phyloP scores from a whole-genome alignment of 2,113 vertebrate species.

The Numenius arquata region DNA sequence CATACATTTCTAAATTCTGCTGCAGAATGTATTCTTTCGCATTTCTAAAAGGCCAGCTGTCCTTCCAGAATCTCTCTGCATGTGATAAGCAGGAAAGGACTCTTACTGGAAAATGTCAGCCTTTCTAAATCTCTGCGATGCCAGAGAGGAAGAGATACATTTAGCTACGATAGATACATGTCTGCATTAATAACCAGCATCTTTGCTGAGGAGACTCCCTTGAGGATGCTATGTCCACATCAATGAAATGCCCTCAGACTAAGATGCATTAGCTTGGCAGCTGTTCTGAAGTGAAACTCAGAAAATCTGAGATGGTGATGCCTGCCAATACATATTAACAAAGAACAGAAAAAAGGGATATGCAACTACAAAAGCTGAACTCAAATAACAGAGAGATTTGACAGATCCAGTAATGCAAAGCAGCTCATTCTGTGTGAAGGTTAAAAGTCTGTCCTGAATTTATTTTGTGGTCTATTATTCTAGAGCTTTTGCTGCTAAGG shows the following conservation, averaged over 20 bases:
- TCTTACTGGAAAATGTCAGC: slow-evolving; percentile 36
- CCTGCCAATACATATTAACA: background rate
- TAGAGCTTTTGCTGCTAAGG: background rate
- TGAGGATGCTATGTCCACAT: slow-evolving; percentile 16
- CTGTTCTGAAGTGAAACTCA: slow-evolving; percentile 23
- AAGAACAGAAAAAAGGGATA: background rate
- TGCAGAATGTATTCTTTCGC: background rate
- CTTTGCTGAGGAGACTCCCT: slow-evolving; percentile 14
- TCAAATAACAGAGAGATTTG: background rate
- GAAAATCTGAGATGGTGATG: background rate
- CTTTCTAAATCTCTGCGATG: background rate
- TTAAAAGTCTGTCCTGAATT: background rate
- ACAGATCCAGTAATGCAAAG: background rate
- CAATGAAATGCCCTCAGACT: slow-evolving; percentile 19
- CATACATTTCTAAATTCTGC: slow-evolving; percentile 30
- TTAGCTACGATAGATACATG: slow-evolving; percentile 8
- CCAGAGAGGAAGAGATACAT: slow-evolving; percentile 2
- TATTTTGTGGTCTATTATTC: background rate
- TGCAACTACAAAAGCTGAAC: background rate
- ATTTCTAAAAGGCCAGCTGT: slow-evolving; percentile 27
- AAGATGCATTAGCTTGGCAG: slow-evolving; percentile 26
- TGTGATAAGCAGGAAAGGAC: background rate
- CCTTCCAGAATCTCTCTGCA: background rate
- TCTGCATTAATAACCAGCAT: slow-evolving; percentile 39
- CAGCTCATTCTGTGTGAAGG: background rate